Evolutionary conservation across 2,888 invertebrate species (phyloP), one percentile per base, ranked within the genome.

Genomic region (Ormyrus rosae): DNA sequence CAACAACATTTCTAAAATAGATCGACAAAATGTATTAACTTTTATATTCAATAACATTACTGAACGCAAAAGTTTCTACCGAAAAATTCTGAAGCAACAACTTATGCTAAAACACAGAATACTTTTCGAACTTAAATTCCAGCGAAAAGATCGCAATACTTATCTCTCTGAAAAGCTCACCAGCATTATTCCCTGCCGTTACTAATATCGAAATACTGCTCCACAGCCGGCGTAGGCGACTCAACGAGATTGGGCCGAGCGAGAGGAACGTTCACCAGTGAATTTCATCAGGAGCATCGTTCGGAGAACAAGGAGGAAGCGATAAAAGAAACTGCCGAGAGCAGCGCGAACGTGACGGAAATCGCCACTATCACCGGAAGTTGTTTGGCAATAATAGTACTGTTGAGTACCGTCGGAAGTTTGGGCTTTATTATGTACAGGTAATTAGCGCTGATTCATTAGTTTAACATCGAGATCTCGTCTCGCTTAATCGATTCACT

Each of bases 401-500:
- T 90, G 51, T 84, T 90, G 61, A 89, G 89, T 80, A 89, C 88
- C 58, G 87, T 89, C 83, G 90, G 86, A 46, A 90, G 89, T 80
- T 84, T 90, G 53, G 89, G 89, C 71, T 90, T 90, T 80, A 86
- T 90, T 82, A 89, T 90, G 88, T 90, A 90, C 84, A 89, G 90
- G 90, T 89, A 83, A 85, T 77, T 67, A 82, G 46, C 9, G 0
- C 8, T 0, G n/a, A 13, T 71, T 60, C 19, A 50, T 55, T 48
- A 5, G 19, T 60, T 60, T 60, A 5, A 6, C 19, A 19, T 60
- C 19, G 34, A 34, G 2, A 53, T 19, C 19, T 19, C 19, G 19
- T 19, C 19, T 19, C 19, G 19, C 19, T 19, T 19, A 19, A 19
- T 19, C 11, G 6, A 51, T 11, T n/a, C 1, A 50, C 10, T n/a